Percentiles rank a stretch among this genome's conserved stretches.
phyloP scores from a whole-genome alignment of 2,113 vertebrate species.

The Lucifuga dentata region DNA sequence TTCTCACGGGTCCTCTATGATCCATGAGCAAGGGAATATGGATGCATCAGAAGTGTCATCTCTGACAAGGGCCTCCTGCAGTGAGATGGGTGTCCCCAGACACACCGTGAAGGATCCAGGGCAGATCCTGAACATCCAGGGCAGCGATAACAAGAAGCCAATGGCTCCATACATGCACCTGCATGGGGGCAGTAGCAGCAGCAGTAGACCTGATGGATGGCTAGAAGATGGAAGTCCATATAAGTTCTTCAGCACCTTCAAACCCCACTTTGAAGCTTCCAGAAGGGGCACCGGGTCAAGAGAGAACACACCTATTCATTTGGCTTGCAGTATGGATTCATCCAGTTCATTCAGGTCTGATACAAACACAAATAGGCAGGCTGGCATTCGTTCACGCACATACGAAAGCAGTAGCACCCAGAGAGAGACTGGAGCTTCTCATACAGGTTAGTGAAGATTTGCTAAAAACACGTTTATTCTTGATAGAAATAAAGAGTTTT shows the following conservation, averaged over 20 bases:
- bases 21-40: conserved; percentile 38
- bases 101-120: conserved; percentile 85
- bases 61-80: conserved; percentile 22
- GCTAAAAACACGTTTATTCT: background rate
- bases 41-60: conserved; percentile 30
- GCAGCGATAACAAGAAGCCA: conserved; percentile 42
- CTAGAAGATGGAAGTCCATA: conserved; percentile 63
- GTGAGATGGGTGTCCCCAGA: conserved; percentile 70
- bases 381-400: conserved; percentile 38
- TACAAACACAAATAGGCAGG: conserved; percentile 64
- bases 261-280: conserved; percentile 73
- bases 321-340: conserved; percentile 67
- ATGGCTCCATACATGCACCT: conserved; percentile 57
- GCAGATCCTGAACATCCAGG: conserved; percentile 60
- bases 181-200: conserved; percentile 31
- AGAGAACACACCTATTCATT: conserved; percentile 63
- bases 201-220: conserved; percentile 53
- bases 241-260: conserved; percentile 78
- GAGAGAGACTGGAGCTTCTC: conserved; percentile 53
- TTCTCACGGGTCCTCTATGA: conserved; percentile 25
- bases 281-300: conserved; percentile 63
- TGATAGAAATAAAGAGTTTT: background rate
- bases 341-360: conserved; percentile 68
- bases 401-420: conserved; percentile 47
- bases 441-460: conserved; percentile 71